phyloP scores from a whole-genome alignment of 2,113 vertebrate species.

The Cyprinus carpio region DNA sequence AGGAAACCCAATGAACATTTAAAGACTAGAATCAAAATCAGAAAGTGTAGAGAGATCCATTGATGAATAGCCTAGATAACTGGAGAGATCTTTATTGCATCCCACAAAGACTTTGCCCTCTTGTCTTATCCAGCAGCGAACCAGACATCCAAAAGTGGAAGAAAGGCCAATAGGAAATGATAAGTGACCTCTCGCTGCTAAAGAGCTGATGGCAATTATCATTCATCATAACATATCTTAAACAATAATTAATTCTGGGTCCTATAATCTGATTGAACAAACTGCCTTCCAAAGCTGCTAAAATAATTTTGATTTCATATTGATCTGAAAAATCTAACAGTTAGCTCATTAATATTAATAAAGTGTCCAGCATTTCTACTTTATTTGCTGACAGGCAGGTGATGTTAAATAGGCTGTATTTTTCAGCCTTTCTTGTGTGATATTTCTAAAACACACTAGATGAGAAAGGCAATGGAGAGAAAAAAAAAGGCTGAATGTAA shows the following conservation, averaged over 20 bases:
- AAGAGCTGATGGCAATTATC: slow-evolving; percentile 18
- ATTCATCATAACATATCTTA: slow-evolving; percentile 1
- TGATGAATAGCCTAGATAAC: slow-evolving; percentile 8
- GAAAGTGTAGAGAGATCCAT: not conserved
- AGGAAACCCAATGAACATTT: not conserved
- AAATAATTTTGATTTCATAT: not conserved
- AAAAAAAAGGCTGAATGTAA: not conserved
- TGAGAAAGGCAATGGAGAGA: not conserved
- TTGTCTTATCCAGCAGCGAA: slow-evolving; percentile 6
- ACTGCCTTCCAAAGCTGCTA: not conserved
- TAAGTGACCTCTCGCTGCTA: slow-evolving; percentile 16
- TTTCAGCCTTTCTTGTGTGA: not conserved
- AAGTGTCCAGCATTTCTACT: not conserved
- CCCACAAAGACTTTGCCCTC: slow-evolving; percentile 2
- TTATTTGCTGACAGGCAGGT: not conserved
- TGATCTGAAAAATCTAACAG: not conserved
- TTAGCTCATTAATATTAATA: not conserved
- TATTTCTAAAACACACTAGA: not conserved
- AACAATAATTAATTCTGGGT: not conserved
- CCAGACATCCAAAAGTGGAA: slow-evolving; percentile 1
- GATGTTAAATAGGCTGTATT: not conserved
- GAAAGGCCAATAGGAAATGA: slow-evolving; percentile 12
- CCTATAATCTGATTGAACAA: not conserved
- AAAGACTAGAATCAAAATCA: slow-evolving; percentile 20
- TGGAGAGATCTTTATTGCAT: not conserved